Evolutionary conservation across 2,113 vertebrate genomes (phyloP).

Genomic region (Egretta garzetta): DNA sequence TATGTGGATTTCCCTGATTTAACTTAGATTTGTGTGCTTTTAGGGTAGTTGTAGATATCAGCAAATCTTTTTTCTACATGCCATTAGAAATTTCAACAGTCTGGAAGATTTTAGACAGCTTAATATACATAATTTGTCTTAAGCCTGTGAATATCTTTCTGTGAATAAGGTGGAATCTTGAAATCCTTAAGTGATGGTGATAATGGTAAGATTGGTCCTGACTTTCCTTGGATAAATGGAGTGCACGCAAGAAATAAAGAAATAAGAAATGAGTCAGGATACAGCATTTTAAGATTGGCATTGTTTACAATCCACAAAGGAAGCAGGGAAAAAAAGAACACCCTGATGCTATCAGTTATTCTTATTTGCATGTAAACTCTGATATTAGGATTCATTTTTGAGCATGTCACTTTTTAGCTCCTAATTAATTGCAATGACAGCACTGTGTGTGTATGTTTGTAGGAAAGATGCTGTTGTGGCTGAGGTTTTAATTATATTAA

Average conservation of each 20-base stretch:
- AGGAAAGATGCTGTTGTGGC: conserved; percentile 9
- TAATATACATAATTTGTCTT: conserved; percentile 2
- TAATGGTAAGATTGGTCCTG: background rate
- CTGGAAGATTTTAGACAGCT: conserved; percentile 6
- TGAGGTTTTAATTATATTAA: conserved; percentile 73
- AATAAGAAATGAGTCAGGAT: background rate
- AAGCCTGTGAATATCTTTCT: background rate
- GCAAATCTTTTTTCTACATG: background rate
- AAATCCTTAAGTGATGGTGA: background rate
- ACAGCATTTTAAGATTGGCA: background rate
- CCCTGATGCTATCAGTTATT: background rate
- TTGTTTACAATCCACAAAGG: conserved; percentile 28
- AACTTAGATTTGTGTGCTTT: background rate
- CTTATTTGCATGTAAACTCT: conserved; percentile 57
- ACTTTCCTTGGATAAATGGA: background rate
- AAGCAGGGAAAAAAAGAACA: conserved; percentile 50
- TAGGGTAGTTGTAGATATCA: background rate
- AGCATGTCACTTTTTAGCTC: conserved; percentile 69
- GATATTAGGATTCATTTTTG: conserved; percentile 51
- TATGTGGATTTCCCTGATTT: conserved; percentile 23
- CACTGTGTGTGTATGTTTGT: background rate
- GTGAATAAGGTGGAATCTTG: conserved; percentile 35
- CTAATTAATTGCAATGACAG: conserved; percentile 75
- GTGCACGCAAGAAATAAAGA: background rate
- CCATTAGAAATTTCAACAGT: background rate